These are phyloP conservation scores for Dallia pectoralis DNA, from an alignment of 2,797 vertebrate genomes.

Conservation along the genomic window DNA sequence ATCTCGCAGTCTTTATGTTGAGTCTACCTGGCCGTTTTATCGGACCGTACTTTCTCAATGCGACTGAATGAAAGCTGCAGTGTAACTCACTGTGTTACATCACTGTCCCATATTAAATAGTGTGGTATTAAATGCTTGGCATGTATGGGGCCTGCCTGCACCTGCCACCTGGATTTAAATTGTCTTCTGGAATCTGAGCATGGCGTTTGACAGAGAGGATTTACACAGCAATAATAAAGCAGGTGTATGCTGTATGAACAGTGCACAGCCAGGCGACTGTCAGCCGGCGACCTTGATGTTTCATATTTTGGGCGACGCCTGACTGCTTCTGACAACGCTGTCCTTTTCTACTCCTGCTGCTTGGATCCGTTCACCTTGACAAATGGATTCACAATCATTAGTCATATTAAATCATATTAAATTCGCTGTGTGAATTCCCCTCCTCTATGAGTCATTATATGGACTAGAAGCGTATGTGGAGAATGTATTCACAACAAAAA, in stretches of 20 bases:
- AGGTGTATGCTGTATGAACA: constrained; percentile 52
- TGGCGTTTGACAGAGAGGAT: constrained; percentile 60
- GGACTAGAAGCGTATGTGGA: constrained; percentile 35
- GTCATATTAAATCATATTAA: constrained; percentile 61
- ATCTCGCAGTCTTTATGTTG: neutral
- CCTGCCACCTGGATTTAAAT: constrained; percentile 64
- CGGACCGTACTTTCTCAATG: neutral
- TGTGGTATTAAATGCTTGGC: constrained; percentile 21
- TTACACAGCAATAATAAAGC: constrained; percentile 64
- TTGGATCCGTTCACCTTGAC: constrained; percentile 48
- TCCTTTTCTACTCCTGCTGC: constrained; percentile 48
- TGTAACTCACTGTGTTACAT: constrained; percentile 30
- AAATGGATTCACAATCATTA: constrained; percentile 67
- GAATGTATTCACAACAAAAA: constrained; percentile 3
- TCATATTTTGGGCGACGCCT: constrained; percentile 59
- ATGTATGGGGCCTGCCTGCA: constrained; percentile 13
- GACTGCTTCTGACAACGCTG: constrained; percentile 64
- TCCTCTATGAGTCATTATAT: constrained; percentile 54
- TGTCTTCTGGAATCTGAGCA: constrained; percentile 66
- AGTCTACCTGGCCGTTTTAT: neutral
- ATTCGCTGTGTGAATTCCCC: constrained; percentile 46
- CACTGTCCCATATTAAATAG: constrained; percentile 25
- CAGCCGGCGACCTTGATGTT: constrained; percentile 62
- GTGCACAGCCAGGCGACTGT: constrained; percentile 54
- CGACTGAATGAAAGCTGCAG: neutral